phyloP scores from a whole-genome alignment of 53 echinoderm and acorn worm species.

The Astropecten irregularis region DNA sequence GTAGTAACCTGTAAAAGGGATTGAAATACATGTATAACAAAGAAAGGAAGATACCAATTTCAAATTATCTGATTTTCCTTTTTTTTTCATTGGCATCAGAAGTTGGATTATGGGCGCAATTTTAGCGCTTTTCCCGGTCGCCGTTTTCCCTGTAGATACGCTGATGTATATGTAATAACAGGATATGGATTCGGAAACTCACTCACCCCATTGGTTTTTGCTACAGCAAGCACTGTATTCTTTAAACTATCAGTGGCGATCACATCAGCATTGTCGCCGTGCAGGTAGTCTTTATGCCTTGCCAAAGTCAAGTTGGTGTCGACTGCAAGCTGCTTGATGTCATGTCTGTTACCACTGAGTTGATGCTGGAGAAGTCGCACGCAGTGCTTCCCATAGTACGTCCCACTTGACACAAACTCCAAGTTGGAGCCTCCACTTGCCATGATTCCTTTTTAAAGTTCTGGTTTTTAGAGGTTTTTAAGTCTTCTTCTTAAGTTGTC shows the following conservation, averaged over 20 bases:
- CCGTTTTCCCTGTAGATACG: too few relatives aligned
- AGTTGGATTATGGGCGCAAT: too few relatives aligned
- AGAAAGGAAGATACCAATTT: too few relatives aligned
- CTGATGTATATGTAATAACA: too few relatives aligned
- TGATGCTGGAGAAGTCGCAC: slow-evolving; percentile 58
- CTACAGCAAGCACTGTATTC: slow-evolving; percentile 75
- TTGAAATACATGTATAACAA: too few relatives aligned
- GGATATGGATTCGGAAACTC: too few relatives aligned
- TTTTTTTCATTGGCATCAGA: too few relatives aligned
- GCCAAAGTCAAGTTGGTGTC: slow-evolving; percentile 48
- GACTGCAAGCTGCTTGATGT: slow-evolving; percentile 69
- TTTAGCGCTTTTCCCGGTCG: too few relatives aligned
- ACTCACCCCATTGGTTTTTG: slow-evolving; percentile 76
- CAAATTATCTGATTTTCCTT: too few relatives aligned
- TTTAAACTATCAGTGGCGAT: slow-evolving; percentile 78
- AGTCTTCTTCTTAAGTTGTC: too few relatives aligned
- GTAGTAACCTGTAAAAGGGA: slow-evolving; percentile 51
- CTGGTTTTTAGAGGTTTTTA: too few relatives aligned
- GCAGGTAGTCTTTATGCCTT: slow-evolving; percentile 56
- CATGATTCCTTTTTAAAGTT: too few relatives aligned
- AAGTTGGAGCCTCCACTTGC: slow-evolving; percentile 5
- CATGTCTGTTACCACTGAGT: slow-evolving; percentile 46
- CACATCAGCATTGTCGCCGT: slow-evolving; percentile 65
- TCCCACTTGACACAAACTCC: slow-evolving; percentile 56
- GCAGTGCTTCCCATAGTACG: slow-evolving; percentile 75